Percentiles rank a stretch among this genome's conserved stretches.
These are phyloP conservation scores for Ptychoptera albimana DNA, from an alignment of 2,888 invertebrate genomes.

Conservation along the genomic window DNA sequence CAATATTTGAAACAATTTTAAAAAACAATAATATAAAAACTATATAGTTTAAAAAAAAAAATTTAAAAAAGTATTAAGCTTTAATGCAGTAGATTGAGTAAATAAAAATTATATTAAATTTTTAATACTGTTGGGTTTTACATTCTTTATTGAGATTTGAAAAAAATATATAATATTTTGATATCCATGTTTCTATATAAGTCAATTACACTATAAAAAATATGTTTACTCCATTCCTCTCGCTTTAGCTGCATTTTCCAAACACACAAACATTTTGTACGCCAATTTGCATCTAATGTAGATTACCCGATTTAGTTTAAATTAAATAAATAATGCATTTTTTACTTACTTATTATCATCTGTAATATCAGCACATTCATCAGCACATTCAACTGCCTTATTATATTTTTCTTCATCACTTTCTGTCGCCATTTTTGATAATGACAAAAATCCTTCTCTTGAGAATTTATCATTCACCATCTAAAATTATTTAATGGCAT, in stretches of 20 bases:
- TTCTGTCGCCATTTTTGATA: not conserved
- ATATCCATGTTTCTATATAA: not conserved
- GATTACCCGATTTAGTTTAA: not conserved
- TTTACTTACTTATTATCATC: not conserved
- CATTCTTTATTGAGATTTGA: no score
- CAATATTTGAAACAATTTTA: constrained; percentile 69
- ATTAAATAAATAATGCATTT: not conserved
- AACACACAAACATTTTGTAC: not conserved
- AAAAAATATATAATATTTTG: no score
- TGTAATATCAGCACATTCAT: not conserved
- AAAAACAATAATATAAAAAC: not conserved
- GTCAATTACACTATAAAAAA: not conserved
- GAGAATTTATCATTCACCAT: not conserved
- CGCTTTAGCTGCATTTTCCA: not conserved
- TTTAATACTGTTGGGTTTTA: no score
- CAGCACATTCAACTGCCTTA: not conserved
- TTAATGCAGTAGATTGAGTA: no score
- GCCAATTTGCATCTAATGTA: not conserved
- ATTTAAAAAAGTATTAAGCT: not conserved
- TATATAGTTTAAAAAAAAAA: not conserved
- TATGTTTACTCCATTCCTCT: not conserved
- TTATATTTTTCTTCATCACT: not conserved
- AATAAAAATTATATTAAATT: no score
- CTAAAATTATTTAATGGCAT: not conserved
- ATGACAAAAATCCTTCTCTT: not conserved